Evolutionary conservation across 2,797 vertebrate species (phyloP).

Genomic region (Lycodopsis pacificus): DNA sequence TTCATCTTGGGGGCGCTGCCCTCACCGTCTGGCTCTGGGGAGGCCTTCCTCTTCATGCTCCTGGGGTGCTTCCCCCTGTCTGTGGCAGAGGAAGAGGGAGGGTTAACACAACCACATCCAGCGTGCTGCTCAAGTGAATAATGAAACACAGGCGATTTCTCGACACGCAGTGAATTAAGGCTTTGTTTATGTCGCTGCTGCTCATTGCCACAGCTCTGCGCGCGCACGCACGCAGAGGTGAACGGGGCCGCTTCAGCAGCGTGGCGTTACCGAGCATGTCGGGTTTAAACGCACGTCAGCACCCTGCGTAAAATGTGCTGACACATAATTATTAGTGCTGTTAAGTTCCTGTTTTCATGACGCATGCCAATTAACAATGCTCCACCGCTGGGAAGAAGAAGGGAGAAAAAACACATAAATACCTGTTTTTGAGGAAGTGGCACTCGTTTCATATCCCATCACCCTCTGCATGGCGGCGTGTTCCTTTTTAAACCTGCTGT

Average conservation of each 20-base stretch:
- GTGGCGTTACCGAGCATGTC: neutral
- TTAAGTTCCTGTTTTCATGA: conserved; percentile 23
- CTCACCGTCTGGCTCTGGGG: conserved; percentile 92
- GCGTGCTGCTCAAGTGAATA: conserved; percentile 7
- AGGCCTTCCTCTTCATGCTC: conserved; percentile 90
- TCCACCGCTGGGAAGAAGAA: no score
- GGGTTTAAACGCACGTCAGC: conserved; percentile 24
- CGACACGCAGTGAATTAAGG: neutral
- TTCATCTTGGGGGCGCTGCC: conserved; percentile 88
- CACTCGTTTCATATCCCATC: conserved; percentile 86
- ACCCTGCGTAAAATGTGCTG: conserved; percentile 19
- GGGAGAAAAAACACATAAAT: conserved; percentile 4
- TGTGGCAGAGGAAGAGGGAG: conserved; percentile 41
- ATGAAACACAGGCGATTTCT: conserved; percentile 18
- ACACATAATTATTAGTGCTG: conserved; percentile 16
- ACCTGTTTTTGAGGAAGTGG: conserved; percentile 89
- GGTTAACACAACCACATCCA: conserved; percentile 27
- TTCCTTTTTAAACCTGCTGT: conserved; percentile 91
- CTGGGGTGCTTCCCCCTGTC: conserved; percentile 81
- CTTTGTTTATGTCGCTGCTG: neutral
- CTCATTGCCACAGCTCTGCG: neutral
- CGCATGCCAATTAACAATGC: neutral
- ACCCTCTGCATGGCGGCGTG: conserved; percentile 86
- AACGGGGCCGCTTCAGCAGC: conserved; percentile 27
- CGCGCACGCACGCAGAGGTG: conserved; percentile 21